Conservation (phyloP, 2,797 vertebrate species). For the Chelonia mydas region DNA sequence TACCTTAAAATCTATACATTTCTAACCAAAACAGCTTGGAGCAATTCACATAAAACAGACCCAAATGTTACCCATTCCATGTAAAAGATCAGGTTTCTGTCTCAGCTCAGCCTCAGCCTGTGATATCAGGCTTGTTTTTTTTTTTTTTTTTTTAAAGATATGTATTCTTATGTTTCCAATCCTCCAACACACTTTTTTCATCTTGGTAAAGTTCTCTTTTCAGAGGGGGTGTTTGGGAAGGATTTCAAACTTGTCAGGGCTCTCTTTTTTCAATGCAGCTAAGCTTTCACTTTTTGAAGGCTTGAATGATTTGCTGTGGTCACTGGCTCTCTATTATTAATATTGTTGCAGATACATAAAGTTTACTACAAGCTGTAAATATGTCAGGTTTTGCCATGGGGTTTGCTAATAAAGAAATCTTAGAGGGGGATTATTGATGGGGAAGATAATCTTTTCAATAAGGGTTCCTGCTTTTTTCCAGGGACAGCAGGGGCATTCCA, state of each 20-base stretch:
- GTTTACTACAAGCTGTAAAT: slow-evolving; percentile 84
- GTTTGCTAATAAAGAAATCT: slow-evolving; percentile 83
- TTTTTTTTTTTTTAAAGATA: slow-evolving; percentile 24
- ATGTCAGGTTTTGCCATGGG: slow-evolving; percentile 82
- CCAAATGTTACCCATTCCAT: slow-evolving; percentile 86
- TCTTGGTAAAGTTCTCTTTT: slow-evolving; percentile 71
- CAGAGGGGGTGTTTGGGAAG: slow-evolving; percentile 68
- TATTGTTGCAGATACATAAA: slow-evolving; percentile 82
- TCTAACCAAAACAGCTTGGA: slow-evolving; percentile 88
- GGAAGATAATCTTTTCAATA: slow-evolving; percentile 86
- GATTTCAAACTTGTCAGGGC: slow-evolving; percentile 70
- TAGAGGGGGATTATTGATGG: slow-evolving; percentile 83
- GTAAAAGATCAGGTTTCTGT: slow-evolving; percentile 85
- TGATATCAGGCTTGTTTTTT: slow-evolving; percentile 76
- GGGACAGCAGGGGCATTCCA: slow-evolving; percentile 38
- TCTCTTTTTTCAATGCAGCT: slow-evolving; percentile 78
- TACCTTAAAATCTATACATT: slow-evolving; percentile 86
- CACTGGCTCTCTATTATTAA: slow-evolving; percentile 74
- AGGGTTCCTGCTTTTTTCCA: slow-evolving; percentile 57
- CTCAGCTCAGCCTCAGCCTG: slow-evolving; percentile 75
- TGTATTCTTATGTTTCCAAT: slow-evolving; percentile 83
- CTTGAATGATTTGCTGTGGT: slow-evolving; percentile 80
- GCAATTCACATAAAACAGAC: slow-evolving; percentile 87
- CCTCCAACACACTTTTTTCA: slow-evolving; percentile 78
- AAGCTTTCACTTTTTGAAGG: slow-evolving; percentile 79